These are phyloP conservation scores for Sialis fuliginosa DNA, from an alignment of 2,888 invertebrate species.

Conservation along the genomic window DNA sequence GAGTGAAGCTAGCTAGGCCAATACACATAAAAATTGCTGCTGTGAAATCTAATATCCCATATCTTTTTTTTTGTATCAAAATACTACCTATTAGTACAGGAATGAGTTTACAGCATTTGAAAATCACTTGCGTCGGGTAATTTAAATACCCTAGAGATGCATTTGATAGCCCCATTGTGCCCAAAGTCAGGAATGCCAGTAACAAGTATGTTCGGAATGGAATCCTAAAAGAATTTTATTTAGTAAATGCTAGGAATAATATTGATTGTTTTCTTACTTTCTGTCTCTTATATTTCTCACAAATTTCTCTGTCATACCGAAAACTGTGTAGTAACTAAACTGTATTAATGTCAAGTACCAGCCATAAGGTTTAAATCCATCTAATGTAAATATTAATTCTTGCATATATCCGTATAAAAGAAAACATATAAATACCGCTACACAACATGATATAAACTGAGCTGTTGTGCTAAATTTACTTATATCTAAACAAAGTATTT, in stretches of 20 bases:
- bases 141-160: conserved; percentile 86
- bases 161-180: conserved; percentile 94
- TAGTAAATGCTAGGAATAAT: conserved; percentile 1
- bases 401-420: conserved; percentile 80
- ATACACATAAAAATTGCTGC: conserved; percentile 77
- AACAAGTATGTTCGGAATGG: conserved; percentile 64
- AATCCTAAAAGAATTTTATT: conserved; percentile 40
- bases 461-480: conserved; percentile 40
- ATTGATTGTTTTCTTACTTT: conserved; percentile 20
- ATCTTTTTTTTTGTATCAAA: conserved; percentile 76
- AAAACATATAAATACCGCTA: conserved; percentile 74
- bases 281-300: conserved; percentile 40
- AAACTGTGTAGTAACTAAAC: conserved; percentile 68
- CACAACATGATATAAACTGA: conserved; percentile 60
- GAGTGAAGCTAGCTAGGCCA: conserved; percentile 78
- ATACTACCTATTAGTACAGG: conserved; percentile 91
- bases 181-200: conserved; percentile 73
- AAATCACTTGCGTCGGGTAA: conserved; percentile 93
- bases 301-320: conserved; percentile 59
- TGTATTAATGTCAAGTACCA: conserved; percentile 87
- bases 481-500: conserved; percentile 58
- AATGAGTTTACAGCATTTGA: conserved; percentile 93
- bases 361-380: conserved; percentile 76
- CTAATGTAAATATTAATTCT: conserved; percentile 82
- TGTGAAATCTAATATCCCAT: conserved; percentile 64